These are phyloP conservation scores for Sepioteuthis lessoniana DNA, from an alignment of 2,888 invertebrate species.

Conservation along the genomic window DNA sequence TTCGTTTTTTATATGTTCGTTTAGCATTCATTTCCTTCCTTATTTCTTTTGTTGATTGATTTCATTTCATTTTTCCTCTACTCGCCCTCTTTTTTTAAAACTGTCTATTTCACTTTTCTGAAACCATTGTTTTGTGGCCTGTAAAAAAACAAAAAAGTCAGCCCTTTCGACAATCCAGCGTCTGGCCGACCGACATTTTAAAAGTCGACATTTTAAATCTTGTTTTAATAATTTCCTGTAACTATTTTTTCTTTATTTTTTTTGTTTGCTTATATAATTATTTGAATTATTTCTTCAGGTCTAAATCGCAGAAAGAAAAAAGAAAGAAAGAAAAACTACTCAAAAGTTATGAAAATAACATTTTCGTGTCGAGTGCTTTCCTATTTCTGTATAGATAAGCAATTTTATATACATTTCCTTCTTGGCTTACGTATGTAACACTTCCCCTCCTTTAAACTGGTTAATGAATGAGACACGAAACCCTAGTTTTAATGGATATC, in stretches of 20 bases:
- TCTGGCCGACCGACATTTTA: not conserved
- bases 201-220: not conserved
- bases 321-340: too few species aligned
- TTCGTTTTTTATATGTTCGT: not conserved
- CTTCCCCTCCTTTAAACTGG: too few species aligned
- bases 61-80: not conserved
- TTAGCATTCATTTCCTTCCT: not conserved
- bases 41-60: conserved; percentile 23
- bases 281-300: too few species aligned
- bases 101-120: not conserved
- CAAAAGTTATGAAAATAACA: too few species aligned
- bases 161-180: not conserved
- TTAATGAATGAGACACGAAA: too few species aligned
- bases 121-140: not conserved
- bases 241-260: not conserved
- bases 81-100: not conserved
- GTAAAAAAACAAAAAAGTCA: not conserved
- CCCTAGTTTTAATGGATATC: too few species aligned
- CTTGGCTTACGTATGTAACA: too few species aligned
- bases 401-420: too few species aligned
- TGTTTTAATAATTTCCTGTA: not conserved
- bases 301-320: too few species aligned
- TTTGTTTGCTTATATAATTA: not conserved
- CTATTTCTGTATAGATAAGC: too few species aligned
- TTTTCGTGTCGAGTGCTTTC: too few species aligned